These are phyloP conservation scores for cattle (Bos taurus) DNA, from an alignment of 2,113 vertebrate species.

Conservation along the genomic window ARS-UCD2.0 NC_037340.1:2633501-2634000, in stretches of 20 bases:
- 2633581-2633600: background rate
- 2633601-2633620: background rate
- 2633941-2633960: background rate
- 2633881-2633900: background rate
- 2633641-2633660: background rate
- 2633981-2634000: background rate
- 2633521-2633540: background rate
- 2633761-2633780: background rate
- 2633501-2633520: background rate
- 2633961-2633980: background rate
- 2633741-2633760: conserved; percentile 15
- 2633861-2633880: background rate
- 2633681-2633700: conserved; percentile 31
- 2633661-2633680: background rate
- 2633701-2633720: background rate
- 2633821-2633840: background rate
- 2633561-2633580: background rate
- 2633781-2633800: background rate
- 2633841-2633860: background rate
- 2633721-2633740: background rate
- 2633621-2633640: background rate
- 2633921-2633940: background rate
- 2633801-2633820: background rate
- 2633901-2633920: background rate
- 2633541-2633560: background rate